Evolutionary conservation across 30 jellyfish, hydroid and myxozoan genomes (phyloP), one percentile per base, ranked within the genome.

Genomic region (Aurelia sp.): DNA sequence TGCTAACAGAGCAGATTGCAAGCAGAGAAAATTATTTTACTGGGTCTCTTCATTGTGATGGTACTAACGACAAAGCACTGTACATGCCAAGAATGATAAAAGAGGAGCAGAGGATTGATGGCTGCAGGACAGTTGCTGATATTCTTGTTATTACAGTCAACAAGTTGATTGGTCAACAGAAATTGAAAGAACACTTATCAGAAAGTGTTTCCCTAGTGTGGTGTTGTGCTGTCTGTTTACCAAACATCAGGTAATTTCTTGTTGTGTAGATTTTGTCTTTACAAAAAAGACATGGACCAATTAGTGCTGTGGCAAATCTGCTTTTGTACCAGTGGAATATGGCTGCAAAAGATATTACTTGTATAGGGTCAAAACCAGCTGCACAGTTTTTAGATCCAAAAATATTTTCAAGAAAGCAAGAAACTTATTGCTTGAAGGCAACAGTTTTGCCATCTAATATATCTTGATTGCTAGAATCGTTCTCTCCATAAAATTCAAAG

Each of bases 141-240:
- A 67, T 76, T 12, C 19, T 76, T 17, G 27, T 59, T 33, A 62
- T 37, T 40, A 20, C 61, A 22, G 60, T 76, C 37, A 16, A 20
- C 22, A 5, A 30, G 16, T 76, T 76, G 13, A 37, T 31, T 50
- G 48, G 68, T 18, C 76, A 76, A 27, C 41, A 51, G 21, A 15
- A 15, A 20, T 6, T 17, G 13, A 13, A 55, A 19, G 22, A 22
- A 6, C 4, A 19, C 8, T 35, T 22, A 17, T 22, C 40, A n/a
- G 62, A 55, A 40, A 53, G 19, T 6, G 19, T 76, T 37, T 74
- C 61, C 61, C 2, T 48, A 19, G 2, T 60, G 18, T 76, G 86
- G 75, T 57, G 76, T 21, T 82, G 91, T 82, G 79, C 70, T 63
- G 91, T 82, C 33, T 59, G 71, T 22, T 20, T 69, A 17, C 91